phyloP scores from a whole-genome alignment of 2,113 vertebrate genomes.

The Phyllopteryx taeniolatus region DNA sequence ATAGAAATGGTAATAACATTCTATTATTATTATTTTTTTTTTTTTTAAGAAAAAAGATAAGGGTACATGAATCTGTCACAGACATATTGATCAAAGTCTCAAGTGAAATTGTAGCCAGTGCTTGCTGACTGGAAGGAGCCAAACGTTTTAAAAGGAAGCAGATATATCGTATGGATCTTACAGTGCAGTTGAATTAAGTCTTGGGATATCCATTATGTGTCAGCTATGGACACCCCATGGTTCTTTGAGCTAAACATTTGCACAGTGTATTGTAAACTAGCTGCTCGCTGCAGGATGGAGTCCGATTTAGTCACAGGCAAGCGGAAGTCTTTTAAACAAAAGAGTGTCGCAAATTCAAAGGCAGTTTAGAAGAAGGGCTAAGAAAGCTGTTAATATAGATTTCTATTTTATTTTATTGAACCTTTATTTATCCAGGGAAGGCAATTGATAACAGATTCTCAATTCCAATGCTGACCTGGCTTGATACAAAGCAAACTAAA shows the following conservation, averaged over 20 bases:
- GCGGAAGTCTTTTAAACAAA: no score
- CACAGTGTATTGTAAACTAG: not conserved
- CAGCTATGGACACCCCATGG: not conserved
- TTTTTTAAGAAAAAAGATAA: not conserved
- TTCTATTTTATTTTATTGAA: no score
- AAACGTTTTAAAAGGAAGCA: not conserved
- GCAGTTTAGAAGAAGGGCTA: not conserved
- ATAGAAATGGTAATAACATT: not conserved
- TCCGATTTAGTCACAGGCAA: not conserved
- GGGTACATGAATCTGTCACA: not conserved
- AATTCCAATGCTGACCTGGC: no score
- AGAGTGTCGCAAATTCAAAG: not conserved
- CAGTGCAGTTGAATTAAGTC: not conserved
- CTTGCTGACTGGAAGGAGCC: not conserved
- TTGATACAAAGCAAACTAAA: no score
- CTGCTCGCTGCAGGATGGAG: constrained; percentile 15
- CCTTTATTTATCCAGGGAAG: no score
- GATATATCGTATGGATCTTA: no score
- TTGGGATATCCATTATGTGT: not conserved
- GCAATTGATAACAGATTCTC: no score
- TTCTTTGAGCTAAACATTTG: not conserved
- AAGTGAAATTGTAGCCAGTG: not conserved
- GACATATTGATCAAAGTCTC: not conserved
- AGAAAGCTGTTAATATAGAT: not conserved
- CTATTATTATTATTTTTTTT: not conserved